A percentile compares a stretch with the other conserved stretches of the same genome.
Evolutionary conservation across 1,140 invertebrate genomes (phyloP).

Genomic region (Dryas iulia): DNA sequence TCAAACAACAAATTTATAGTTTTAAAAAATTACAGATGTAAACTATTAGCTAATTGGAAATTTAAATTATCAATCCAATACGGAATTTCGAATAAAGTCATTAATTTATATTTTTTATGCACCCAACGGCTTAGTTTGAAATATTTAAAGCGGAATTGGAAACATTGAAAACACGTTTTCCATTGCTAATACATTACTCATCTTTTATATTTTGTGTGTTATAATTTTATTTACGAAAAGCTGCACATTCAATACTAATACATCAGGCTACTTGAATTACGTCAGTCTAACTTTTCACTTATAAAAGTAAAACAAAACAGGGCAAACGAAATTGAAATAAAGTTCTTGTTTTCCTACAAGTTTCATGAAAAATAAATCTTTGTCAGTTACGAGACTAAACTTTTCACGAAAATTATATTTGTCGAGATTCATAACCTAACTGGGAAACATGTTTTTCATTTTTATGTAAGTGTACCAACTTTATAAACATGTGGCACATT

Average conservation of each 20-base stretch:
- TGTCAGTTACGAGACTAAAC: not conserved
- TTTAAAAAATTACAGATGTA: too few species aligned
- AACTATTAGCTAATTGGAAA: too few species aligned
- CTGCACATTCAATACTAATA: not conserved
- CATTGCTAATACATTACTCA: too few species aligned
- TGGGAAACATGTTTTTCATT: not conserved
- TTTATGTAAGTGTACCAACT: not conserved
- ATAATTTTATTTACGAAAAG: not conserved
- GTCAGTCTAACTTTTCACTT: not conserved
- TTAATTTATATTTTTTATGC: too few species aligned
- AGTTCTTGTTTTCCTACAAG: not conserved
- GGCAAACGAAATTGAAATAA: not conserved
- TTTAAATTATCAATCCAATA: too few species aligned
- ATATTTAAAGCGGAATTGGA: too few species aligned
- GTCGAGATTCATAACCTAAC: not conserved
- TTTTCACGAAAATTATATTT: not conserved
- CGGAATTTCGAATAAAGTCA: too few species aligned
- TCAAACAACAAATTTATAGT: too few species aligned
- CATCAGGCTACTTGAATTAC: not conserved
- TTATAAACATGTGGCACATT: too few species aligned
- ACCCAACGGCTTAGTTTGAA: too few species aligned
- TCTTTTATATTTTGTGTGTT: too few species aligned
- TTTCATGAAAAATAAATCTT: not conserved
- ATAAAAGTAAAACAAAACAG: not conserved
- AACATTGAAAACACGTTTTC: too few species aligned